These are phyloP conservation scores for Elaphurus davidianus DNA, from an alignment of 2,113 vertebrate genomes.

Conservation along the genomic window DNA sequence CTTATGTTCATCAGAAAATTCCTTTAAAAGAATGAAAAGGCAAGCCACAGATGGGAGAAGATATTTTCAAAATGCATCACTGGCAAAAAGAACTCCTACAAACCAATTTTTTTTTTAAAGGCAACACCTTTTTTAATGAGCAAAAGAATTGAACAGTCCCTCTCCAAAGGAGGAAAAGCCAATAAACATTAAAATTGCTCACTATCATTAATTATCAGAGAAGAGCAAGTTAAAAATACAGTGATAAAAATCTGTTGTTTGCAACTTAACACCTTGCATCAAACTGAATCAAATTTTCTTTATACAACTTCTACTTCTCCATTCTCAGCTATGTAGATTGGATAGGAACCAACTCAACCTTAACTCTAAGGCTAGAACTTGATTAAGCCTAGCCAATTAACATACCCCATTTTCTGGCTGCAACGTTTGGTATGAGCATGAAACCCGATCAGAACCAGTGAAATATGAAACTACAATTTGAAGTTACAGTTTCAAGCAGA, in stretches of 20 bases:
- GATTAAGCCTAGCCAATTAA: background rate
- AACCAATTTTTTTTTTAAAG: background rate
- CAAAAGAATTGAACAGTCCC: constrained; percentile 2
- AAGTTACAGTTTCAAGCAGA: background rate
- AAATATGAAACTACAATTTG: background rate
- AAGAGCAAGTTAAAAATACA: constrained; percentile 16
- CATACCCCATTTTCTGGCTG: background rate
- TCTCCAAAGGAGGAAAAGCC: background rate
- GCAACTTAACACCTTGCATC: background rate
- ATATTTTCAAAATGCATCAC: background rate
- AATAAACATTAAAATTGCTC: constrained; percentile 4
- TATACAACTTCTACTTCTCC: background rate
- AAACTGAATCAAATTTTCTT: constrained; percentile 13
- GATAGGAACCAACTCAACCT: background rate
- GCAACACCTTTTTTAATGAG: background rate
- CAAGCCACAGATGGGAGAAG: background rate
- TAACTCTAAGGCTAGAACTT: background rate
- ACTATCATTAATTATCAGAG: background rate
- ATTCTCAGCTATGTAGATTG: background rate
- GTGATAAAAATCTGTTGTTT: constrained; percentile 15
- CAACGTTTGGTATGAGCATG: background rate
- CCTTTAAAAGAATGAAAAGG: background rate
- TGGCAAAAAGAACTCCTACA: background rate
- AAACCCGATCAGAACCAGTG: background rate
- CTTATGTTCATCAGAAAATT: background rate